Percentiles rank a stretch among this genome's conserved stretches.
phyloP scores from a whole-genome alignment of 1,140 invertebrate species.

The Calliphora vicina region DNA sequence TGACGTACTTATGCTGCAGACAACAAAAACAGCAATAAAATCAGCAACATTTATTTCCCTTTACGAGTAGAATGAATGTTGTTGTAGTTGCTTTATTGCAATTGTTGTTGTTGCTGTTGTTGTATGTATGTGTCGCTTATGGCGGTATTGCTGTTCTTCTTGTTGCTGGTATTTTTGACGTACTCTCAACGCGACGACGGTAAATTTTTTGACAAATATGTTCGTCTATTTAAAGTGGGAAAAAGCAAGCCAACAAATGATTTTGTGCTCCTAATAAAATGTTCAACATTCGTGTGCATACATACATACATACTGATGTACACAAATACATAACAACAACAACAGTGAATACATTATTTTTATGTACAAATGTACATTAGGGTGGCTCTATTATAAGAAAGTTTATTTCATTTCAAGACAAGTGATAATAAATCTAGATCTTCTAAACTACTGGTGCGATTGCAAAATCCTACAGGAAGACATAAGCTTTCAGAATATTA shows the following conservation, averaged over 20 bases:
- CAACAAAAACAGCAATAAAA: not conserved
- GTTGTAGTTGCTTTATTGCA: too few relatives aligned
- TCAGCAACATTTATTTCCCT: not conserved
- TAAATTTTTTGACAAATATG: too few relatives aligned
- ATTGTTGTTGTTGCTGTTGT: not conserved
- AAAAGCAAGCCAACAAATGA: constrained; percentile 1
- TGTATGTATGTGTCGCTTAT: not conserved
- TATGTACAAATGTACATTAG: too few relatives aligned
- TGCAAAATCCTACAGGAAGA: too few relatives aligned
- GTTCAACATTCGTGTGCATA: not conserved
- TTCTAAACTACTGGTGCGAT: too few relatives aligned
- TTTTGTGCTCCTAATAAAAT: constrained; percentile 11
- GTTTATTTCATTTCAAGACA: too few relatives aligned
- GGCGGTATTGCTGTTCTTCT: not conserved
- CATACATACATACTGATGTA: not conserved
- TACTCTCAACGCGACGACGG: not conserved
- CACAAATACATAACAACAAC: too few relatives aligned
- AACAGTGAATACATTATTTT: too few relatives aligned
- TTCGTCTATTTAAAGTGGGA: not conserved
- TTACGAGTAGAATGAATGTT: not conserved
- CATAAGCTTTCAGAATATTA: too few relatives aligned
- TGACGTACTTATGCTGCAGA: constrained; percentile 12
- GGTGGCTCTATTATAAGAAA: too few relatives aligned
- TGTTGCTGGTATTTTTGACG: not conserved
- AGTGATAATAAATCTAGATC: too few relatives aligned